Percentiles rank a stretch among this genome's conserved stretches.
These are phyloP conservation scores for Perca flavescens DNA, from an alignment of 2,113 vertebrate species.

Conservation along the genomic window DNA sequence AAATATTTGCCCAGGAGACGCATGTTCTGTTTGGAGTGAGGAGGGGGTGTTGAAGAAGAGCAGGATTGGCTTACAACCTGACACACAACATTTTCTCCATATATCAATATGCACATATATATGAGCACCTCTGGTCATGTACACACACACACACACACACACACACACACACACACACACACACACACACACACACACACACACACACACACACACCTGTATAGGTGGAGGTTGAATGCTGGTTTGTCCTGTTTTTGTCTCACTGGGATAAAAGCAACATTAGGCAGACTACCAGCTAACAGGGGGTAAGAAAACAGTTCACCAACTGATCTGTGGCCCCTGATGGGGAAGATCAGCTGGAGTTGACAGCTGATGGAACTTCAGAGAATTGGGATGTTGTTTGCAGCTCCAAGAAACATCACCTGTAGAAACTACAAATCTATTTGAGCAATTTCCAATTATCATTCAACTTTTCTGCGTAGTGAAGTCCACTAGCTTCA, in stretches of 20 bases:
- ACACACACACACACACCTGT: slow-evolving; percentile 18
- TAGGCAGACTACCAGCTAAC: not conserved
- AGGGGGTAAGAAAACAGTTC: slow-evolving; percentile 8
- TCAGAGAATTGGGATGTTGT: slow-evolving; percentile 14
- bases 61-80: slow-evolving; percentile 5
- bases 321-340: slow-evolving; percentile 18
- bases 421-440: slow-evolving; percentile 1
- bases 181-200: slow-evolving; percentile 45
- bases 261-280: slow-evolving; percentile 17
- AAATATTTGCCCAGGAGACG: slow-evolving; percentile 88
- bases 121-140: not conserved
- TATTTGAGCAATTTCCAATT: not conserved
- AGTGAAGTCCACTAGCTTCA: not conserved
- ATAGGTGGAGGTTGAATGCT: slow-evolving; percentile 7
- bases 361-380: slow-evolving; percentile 42
- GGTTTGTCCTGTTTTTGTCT: slow-evolving; percentile 30
- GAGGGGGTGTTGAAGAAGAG: not conserved
- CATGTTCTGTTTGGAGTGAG: slow-evolving; percentile 63
- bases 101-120: slow-evolving; percentile 34
- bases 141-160: slow-evolving; percentile 28
- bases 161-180: too few species aligned
- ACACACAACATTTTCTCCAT: slow-evolving; percentile 24
- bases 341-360: slow-evolving; percentile 31
- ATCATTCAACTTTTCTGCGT: not conserved
- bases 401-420: slow-evolving; percentile 11